Conservation (phyloP, 2,797 vertebrate species). For the Hydrocynus forskahlii region DNA sequence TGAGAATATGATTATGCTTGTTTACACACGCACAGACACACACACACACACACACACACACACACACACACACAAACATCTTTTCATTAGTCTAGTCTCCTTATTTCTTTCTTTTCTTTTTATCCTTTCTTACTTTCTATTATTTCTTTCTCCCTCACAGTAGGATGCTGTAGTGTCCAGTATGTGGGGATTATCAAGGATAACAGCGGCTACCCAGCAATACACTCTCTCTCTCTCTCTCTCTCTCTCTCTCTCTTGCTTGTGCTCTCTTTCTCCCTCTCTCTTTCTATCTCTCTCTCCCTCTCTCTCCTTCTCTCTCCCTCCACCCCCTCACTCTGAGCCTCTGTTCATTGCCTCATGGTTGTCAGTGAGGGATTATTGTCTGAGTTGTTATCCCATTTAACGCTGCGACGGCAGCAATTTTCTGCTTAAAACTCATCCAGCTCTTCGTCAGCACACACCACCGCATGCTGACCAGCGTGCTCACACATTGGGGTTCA, state of each 20-base stretch:
- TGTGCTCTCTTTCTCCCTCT: neutral
- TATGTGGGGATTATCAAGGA: slow-evolving; percentile 9
- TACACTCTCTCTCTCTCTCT: too few relatives aligned
- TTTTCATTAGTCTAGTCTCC: neutral
- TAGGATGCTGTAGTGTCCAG: slow-evolving; percentile 4
- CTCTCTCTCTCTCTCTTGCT: too few relatives aligned
- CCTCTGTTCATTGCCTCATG: slow-evolving; percentile 41
- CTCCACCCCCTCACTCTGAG: neutral
- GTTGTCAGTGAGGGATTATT: slow-evolving; percentile 78
- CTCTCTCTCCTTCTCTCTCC: neutral
- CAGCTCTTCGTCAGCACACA: neutral
- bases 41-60: neutral
- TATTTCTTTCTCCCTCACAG: neutral
- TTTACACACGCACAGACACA: slow-evolving; percentile 7
- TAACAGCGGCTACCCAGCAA: neutral
- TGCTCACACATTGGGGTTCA: neutral
- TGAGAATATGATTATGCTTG: slow-evolving; percentile 69
- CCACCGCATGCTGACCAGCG: neutral
- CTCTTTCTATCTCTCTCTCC: neutral
- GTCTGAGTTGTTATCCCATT: slow-evolving; percentile 80
- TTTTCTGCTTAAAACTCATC: slow-evolving; percentile 76
- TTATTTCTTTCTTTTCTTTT: neutral
- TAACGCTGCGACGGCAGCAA: slow-evolving; percentile 73
- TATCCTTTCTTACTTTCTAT: neutral
- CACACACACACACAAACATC: too few relatives aligned